phyloP scores from a whole-genome alignment of 2,797 vertebrate genomes.

The Acrocephalus scirpaceus region DNA sequence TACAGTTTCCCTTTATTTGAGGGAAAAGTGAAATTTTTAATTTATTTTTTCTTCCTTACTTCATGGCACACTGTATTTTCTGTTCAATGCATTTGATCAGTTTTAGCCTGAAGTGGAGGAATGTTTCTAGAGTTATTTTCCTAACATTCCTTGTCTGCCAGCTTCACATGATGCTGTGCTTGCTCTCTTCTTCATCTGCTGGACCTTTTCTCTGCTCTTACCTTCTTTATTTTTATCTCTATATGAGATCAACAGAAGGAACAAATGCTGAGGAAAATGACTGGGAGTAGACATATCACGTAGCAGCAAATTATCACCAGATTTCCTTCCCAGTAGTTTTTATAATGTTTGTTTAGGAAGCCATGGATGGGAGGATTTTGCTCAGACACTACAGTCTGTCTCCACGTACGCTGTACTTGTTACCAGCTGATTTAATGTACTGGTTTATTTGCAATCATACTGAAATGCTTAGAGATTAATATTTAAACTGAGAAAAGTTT shows the following conservation, averaged over 20 bases:
- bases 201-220: not conserved
- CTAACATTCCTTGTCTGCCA: not conserved
- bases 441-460: not conserved
- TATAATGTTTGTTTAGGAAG: not conserved
- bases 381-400: not conserved
- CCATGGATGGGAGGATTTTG: not conserved
- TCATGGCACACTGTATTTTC: not conserved
- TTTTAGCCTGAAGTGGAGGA: not conserved
- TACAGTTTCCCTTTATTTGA: constrained; percentile 6
- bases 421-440: not conserved
- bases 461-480: constrained; percentile 10
- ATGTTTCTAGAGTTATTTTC: not conserved
- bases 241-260: not conserved
- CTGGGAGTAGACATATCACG: not conserved
- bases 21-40: constrained; percentile 11
- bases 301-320: not conserved
- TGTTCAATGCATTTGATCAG: not conserved
- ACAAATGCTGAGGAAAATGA: not conserved
- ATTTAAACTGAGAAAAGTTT: not conserved
- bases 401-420: not conserved
- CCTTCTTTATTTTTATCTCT: not conserved
- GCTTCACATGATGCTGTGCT: not conserved
- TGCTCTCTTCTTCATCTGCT: not conserved
- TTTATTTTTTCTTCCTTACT: not conserved
- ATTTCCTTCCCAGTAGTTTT: not conserved